Percentiles rank a stretch among this genome's conserved stretches.
phyloP scores from a whole-genome alignment of 1,140 invertebrate genomes.

The Triops cancriformis region DNA sequence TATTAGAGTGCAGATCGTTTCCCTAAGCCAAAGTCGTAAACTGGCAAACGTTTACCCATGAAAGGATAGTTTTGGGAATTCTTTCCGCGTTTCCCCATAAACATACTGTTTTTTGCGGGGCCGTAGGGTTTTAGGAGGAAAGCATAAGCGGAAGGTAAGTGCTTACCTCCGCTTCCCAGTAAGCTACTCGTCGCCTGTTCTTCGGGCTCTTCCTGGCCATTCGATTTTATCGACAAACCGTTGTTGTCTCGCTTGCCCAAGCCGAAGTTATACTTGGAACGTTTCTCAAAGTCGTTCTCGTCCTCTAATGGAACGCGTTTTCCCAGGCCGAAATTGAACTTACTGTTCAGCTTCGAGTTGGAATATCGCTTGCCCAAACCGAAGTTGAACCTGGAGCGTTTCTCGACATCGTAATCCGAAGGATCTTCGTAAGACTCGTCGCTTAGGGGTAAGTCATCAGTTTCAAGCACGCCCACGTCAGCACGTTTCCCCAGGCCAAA shows the following conservation, averaged over 20 bases:
- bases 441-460: not conserved
- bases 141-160: not conserved
- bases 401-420: not conserved
- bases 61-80: not conserved
- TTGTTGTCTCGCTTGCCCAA: not conserved
- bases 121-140: not conserved
- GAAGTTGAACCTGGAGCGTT: not conserved
- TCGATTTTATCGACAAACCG: not conserved
- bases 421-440: not conserved
- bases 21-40: not conserved
- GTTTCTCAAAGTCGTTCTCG: not conserved
- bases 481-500: not conserved
- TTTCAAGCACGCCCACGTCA: not conserved
- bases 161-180: not conserved
- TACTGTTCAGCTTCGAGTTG: not conserved
- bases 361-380: not conserved
- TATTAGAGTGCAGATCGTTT: not conserved
- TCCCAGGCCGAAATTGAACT: not conserved
- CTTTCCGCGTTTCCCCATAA: not conserved
- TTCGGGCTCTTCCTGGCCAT: not conserved
- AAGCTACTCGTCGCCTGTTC: not conserved
- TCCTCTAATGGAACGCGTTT: not conserved
- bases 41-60: slow-evolving; percentile 4
- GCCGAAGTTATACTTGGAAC: not conserved
- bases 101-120: not conserved